Evolutionary conservation across 2,888 invertebrate genomes (phyloP).

Genomic region (Drosophila diplacantha): DNA sequence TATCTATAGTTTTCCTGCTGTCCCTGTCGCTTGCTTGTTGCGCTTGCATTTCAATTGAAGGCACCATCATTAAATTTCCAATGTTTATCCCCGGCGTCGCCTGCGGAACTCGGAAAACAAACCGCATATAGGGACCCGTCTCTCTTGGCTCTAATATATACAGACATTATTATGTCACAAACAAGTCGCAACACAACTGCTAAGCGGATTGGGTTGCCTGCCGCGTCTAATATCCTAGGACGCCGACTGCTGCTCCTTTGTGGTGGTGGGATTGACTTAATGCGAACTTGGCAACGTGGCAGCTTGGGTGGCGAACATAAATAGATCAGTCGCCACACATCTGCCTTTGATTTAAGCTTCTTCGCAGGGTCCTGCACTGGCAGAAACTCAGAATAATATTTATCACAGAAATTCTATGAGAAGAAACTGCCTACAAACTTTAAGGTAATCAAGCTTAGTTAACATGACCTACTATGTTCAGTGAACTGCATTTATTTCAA

Average conservation of each 20-base stretch:
- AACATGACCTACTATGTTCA: no score
- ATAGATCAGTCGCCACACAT: slow-evolving; percentile 25
- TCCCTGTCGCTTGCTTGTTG: slow-evolving; percentile 21
- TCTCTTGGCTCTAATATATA: not conserved
- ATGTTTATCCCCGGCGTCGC: slow-evolving; percentile 29
- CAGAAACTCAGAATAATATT: not conserved
- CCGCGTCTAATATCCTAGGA: slow-evolving; percentile 23
- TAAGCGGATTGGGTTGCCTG: slow-evolving; percentile 37
- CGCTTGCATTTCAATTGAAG: slow-evolving; percentile 38
- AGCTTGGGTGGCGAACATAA: slow-evolving; percentile 18
- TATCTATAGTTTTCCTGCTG: slow-evolving; percentile 11
- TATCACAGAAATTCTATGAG: not conserved
- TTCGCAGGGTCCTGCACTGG: not conserved
- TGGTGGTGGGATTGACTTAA: slow-evolving; percentile 32
- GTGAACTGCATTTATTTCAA: not conserved
- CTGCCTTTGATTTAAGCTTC: slow-evolving; percentile 7
- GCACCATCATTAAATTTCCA: slow-evolving; percentile 54
- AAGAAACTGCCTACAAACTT: not conserved
- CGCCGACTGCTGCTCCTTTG: slow-evolving; percentile 31
- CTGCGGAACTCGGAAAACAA: slow-evolving; percentile 30
- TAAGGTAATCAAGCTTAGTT: no score
- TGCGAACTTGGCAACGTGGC: slow-evolving; percentile 10
- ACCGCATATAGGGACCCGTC: slow-evolving; percentile 6
- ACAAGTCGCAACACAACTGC: slow-evolving; percentile 21
- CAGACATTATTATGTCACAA: slow-evolving; percentile 21